Percentiles rank a stretch among this genome's conserved stretches.
phyloP scores from a whole-genome alignment of 1,140 invertebrate species.

The Diabrotica virgifera region DNA sequence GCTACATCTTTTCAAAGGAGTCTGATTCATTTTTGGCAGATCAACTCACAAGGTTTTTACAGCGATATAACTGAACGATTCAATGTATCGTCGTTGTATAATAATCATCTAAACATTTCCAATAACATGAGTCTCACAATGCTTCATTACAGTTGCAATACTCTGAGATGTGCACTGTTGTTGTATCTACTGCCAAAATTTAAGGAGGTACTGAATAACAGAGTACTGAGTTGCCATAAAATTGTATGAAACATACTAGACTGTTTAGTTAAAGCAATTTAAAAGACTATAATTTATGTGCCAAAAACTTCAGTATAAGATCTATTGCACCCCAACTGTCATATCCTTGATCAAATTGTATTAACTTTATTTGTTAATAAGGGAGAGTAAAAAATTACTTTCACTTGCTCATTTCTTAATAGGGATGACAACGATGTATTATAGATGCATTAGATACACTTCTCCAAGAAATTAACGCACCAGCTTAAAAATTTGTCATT shows the following conservation, averaged over 20 bases:
- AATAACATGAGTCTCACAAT: constrained; percentile 33
- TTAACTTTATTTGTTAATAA: too few species aligned
- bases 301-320: too few species aligned
- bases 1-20: constrained; percentile 40
- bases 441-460: too few species aligned
- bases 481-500: too few species aligned
- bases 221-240: constrained; percentile 32
- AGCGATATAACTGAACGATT: constrained; percentile 29
- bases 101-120: constrained; percentile 29
- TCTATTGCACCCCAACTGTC: too few species aligned
- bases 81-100: constrained; percentile 38
- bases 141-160: constrained; percentile 37
- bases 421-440: too few species aligned
- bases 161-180: constrained; percentile 34
- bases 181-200: constrained; percentile 38
- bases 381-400: too few species aligned
- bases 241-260: constrained; percentile 5
- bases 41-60: constrained; percentile 25
- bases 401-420: too few species aligned
- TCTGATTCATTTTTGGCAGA: constrained; percentile 34
- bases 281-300: background rate
- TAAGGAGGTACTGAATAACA: constrained; percentile 27
- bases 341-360: too few species aligned
- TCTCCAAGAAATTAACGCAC: too few species aligned
- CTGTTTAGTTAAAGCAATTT: background rate